Evolutionary conservation across 2,113 vertebrate species (phyloP), one percentile per base, ranked within the genome.

Genomic region (Oreotragus oreotragus): DNA sequence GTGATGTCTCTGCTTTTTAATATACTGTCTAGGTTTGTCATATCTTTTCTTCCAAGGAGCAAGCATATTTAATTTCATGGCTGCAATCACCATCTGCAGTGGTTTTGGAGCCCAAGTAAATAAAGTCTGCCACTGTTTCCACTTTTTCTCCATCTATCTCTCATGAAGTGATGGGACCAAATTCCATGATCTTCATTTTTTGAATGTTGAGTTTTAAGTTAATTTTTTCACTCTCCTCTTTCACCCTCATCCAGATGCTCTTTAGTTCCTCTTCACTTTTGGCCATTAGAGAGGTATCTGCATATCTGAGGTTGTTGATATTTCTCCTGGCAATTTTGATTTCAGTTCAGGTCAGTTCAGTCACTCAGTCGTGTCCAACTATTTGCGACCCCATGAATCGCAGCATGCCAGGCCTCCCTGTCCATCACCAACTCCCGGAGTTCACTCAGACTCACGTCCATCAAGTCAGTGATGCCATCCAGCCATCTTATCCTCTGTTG

Each of bases 391-490:
- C 10, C 57, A 58, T 58, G 25, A 58, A 28, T 28, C 0, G 25
- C 11, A 58, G 57, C 57, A 27, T 0, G 0, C 57, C 57, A 58
- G 57, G 57, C 57, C 57, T 58, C 57, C 11, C 57, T 27, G 25
- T 58, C 57, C 4, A 27, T 27, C 57, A 58, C 11, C 25, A 58
- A 6, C 57, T 27, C 57, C 25, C 0, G 0, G 57, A 58, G 25
- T 27, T 58, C 23, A 28, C 25, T 58, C 57, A 58, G 57, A 58
- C 25, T 58, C 57, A 55, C 21, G 3, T 57, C 55, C 55, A 57
- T 25, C 8, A 0, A 57, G 55, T 25, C 55, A 10, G 55, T 57
- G 55, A 25, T 57, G 55, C 55, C 55, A 25, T 25, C 21, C 55
- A 57, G 23, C 8, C 55, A 57, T 25, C 21, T 57, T 23, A 57